These are phyloP conservation scores for Panonychus citri DNA, from an alignment of 1,140 invertebrate species.

Conservation along the genomic window DNA sequence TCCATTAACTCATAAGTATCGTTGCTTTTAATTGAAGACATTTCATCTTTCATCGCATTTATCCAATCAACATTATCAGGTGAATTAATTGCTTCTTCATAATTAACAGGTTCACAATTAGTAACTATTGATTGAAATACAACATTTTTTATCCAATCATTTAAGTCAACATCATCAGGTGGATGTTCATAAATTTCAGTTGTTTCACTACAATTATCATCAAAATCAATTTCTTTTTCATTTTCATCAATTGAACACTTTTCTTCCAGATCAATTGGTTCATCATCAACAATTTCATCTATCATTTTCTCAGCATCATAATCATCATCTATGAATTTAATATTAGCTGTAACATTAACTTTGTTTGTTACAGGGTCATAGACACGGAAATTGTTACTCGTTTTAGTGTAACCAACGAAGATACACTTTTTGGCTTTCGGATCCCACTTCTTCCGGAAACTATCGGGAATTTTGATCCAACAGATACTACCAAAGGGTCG, in stretches of 20 bases:
- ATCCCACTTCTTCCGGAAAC: not conserved
- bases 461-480: not conserved
- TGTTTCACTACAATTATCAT: no score
- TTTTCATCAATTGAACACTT: not conserved
- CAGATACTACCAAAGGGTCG: not conserved
- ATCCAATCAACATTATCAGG: slow-evolving; percentile 3
- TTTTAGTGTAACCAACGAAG: not conserved
- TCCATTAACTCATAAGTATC: not conserved
- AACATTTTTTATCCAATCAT: not conserved
- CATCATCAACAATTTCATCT: not conserved
- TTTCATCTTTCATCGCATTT: slow-evolving; percentile 6
- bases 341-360: not conserved
- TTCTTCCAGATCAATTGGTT: not conserved
- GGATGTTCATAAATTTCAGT: no score
- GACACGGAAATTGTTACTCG: slow-evolving; percentile 4
- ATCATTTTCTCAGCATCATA: not conserved
- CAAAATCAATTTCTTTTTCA: not conserved
- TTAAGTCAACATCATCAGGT: no score
- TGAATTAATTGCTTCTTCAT: slow-evolving; percentile 7
- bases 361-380: not conserved
- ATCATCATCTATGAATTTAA: not conserved
- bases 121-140: not conserved
- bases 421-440: not conserved
- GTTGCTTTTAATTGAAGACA: not conserved
- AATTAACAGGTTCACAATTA: not conserved